Base-by-base conservation (phyloP, 2,888 invertebrate genomes). In the Pristionchus maxplancki region DNA sequence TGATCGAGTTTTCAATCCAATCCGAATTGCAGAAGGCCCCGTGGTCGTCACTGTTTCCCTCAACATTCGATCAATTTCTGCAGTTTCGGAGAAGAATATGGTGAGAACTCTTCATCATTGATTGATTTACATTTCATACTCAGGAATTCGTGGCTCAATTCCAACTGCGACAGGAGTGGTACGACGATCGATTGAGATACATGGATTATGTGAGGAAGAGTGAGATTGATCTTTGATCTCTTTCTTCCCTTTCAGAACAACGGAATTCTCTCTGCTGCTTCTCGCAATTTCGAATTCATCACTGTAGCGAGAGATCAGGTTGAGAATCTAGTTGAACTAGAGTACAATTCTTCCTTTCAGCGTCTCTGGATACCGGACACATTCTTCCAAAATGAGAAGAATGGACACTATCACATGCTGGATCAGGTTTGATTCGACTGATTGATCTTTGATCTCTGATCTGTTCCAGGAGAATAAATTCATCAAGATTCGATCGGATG, bases 121-220 rank as follows among this genome's bases (percentile, higher is more conserved):
- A 64, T 24, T 40, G 24, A n/a, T 50, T 34, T 48, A 84, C 37
- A 58, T 17, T 31, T 24, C 3, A 1, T 11, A 4, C 28, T 92
- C 86, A 94, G 93, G 94, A 94, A 84, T 94, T 93, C 88, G 94
- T 94, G 15, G 94, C 94, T 1, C 94, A 94, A 87, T 94, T 94
- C 81, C 93, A 94, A 20, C 93, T 94, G 83, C 93, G 94, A 37
- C 94, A 94, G 88, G 93, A 94, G 90, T 94, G 94, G 94, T 93
- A 91, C 86, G 94, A 94, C 78, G 93, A 93, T 78, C 91, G 94
- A 53, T 90, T 94, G n/a, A 82, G 92, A 31, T 94, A 94, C 89
- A 91, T 91, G 50, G 91, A 92, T 37, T 90, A 91, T 64, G 88
- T 81, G 24, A 62, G 62, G 28, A 4, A 20, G 1, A 3, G n/a